These are phyloP conservation scores for Thecophora atra DNA, from an alignment of 2,888 invertebrate species.

Conservation along the genomic window DNA sequence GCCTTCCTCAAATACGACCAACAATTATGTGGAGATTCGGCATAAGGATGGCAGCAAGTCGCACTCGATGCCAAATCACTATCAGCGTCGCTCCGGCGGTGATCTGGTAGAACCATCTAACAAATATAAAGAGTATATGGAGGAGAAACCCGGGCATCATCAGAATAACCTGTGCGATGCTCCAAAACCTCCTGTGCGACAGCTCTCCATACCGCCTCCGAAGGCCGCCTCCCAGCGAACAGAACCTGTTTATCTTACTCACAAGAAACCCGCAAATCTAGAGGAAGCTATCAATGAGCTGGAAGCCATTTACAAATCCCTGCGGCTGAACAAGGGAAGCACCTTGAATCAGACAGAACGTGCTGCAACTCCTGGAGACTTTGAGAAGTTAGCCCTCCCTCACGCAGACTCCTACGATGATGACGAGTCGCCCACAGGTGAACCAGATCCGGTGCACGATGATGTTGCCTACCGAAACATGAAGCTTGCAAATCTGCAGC, in stretches of 20 bases:
- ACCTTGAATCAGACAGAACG: conserved; percentile 48
- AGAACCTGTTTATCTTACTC: conserved; percentile 60
- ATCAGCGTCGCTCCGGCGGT: conserved; percentile 56
- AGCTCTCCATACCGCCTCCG: conserved; percentile 45
- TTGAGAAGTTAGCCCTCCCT: conserved; percentile 67
- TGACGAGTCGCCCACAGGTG: conserved; percentile 69
- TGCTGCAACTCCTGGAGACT: conserved; percentile 59
- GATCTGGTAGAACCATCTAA: conserved; percentile 56
- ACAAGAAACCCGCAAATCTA: conserved; percentile 77
- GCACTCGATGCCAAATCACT: conserved; percentile 64
- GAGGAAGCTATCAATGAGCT: conserved; percentile 90
- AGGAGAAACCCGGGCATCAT: conserved; percentile 58
- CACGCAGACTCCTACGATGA: conserved; percentile 70
- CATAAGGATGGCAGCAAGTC: conserved; percentile 58
- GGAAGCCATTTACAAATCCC: conserved; percentile 89
- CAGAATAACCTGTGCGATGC: conserved; percentile 51
- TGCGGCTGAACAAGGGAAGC: conserved; percentile 77
- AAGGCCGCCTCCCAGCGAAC: conserved; percentile 31
- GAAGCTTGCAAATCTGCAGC: conserved; percentile 78
- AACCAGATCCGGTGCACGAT: conserved; percentile 84
- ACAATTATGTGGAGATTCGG: conserved; percentile 59
- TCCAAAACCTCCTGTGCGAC: conserved; percentile 56
- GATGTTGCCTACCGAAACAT: conserved; percentile 86
- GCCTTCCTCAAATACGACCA: conserved; percentile 53
- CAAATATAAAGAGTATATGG: conserved; percentile 65